Evolutionary conservation across 2,888 invertebrate genomes (phyloP).

Genomic region (Nezara viridula): DNA sequence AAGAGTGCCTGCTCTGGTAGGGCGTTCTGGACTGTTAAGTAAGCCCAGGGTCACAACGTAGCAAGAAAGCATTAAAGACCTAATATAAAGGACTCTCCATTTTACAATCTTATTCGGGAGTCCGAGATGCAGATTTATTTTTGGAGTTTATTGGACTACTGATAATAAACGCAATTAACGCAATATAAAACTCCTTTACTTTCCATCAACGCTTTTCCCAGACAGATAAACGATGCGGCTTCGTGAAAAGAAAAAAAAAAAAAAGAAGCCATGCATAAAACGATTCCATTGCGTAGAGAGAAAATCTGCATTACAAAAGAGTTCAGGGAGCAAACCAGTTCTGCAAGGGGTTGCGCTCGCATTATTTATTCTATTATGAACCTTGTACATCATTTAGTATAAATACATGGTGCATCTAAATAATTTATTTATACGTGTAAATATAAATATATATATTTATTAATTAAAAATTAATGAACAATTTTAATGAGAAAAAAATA

Average conservation of each 20-base stretch:
- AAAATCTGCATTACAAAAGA: not conserved
- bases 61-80: not conserved
- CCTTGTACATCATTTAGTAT: not conserved
- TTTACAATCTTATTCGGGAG: not conserved
- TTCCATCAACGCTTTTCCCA: not conserved
- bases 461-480: too few relatives aligned
- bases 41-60: constrained; percentile 6
- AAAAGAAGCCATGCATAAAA: not conserved
- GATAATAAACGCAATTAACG: not conserved
- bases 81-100: not conserved
- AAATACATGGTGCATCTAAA: not conserved
- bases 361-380: not conserved
- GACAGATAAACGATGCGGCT: not conserved
- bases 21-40: constrained; percentile 35
- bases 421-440: too few relatives aligned
- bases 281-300: not conserved
- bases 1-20: not conserved
- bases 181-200: not conserved
- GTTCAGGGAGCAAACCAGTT: not conserved
- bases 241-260: not conserved
- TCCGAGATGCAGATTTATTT: not conserved
- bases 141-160: not conserved
- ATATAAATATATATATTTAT: too few relatives aligned
- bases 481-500: too few relatives aligned
- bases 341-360: not conserved